Evolutionary conservation across 2,797 vertebrate species (phyloP), one percentile per base, ranked within the genome.

Genomic region (Typhlichthys subterraneus): DNA sequence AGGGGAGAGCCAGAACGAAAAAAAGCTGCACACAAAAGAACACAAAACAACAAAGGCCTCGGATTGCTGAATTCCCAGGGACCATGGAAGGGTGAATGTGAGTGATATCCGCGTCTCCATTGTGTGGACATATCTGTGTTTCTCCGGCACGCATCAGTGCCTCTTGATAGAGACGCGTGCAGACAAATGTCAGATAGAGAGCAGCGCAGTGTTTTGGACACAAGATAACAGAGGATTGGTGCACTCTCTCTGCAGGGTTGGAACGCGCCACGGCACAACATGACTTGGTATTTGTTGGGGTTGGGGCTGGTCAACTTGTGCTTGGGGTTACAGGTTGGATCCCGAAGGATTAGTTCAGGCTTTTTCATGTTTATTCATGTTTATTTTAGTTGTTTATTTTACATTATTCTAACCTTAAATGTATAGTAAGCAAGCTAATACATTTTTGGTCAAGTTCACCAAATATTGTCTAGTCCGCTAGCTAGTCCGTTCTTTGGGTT

Each of bases 151-250:
- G 77, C 68, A 56, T 77, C 65, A 78, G 76, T 79, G 84, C 73
- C 33, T 38, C 33, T 38, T 38, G 33, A 38, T 38, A 38, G 33
- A 38, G 33, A 38, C 33, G 7, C 5, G 7, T 49, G 50, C 58
- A 45, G 48, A n/a, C 15, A 75, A 67, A 14, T 0, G 70, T 69
- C 48, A 67, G 72, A 76, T 69, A 74, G 63, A 80, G 77, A 70
- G 62, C 69, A 74, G 71, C 63, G 54, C 69, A 67, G 59, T 68
- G 72, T 72, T 84, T 75, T 77, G 70, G 73, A 70, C 61, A 72
- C 77, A 84, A 85, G 82, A 72, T 33, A 78, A 57, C 74, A 66
- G 57, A 70, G 59, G 65, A 83, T 72, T 83, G 60, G 78, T 83
- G 61, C 13, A 31, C 23, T 29, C 29, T 19, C 52, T 12, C 12